phyloP scores from a whole-genome alignment of 2,888 invertebrate species.

The Tenthredo scrophulariae region DNA sequence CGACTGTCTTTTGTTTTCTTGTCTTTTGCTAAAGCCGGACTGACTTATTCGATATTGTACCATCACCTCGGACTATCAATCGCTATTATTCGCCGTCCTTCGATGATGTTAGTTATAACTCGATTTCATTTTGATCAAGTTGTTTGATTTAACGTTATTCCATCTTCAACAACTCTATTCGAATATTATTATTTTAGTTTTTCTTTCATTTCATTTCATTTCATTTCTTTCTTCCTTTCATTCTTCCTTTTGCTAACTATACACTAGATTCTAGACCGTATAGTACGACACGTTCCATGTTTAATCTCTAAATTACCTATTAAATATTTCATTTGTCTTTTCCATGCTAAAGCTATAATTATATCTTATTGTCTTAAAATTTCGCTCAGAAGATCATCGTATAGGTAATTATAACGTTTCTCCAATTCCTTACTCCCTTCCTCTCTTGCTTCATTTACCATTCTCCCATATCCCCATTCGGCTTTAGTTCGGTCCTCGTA shows the following conservation, averaged over 20 bases:
- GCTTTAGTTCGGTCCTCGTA: constrained; percentile 40
- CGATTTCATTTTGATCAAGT: constrained; percentile 43
- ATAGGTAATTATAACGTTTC: neutral
- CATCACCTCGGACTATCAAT: constrained; percentile 15
- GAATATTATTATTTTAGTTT: constrained; percentile 1
- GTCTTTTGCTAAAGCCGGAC: constrained; percentile 46
- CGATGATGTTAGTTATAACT: constrained; percentile 1
- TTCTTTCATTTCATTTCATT: neutral
- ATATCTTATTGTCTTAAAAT: constrained; percentile 54
- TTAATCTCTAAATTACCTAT: constrained; percentile 54
- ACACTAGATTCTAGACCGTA: constrained; percentile 65
- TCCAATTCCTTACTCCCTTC: constrained; percentile 1
- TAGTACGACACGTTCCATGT: constrained; percentile 58
- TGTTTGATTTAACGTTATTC: constrained; percentile 42
- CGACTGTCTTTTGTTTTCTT: constrained; percentile 51
- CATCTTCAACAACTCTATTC: constrained; percentile 15
- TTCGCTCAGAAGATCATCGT: constrained; percentile 38
- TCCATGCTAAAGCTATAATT: constrained; percentile 71
- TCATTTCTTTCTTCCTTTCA: neutral
- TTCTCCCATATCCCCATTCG: constrained; percentile 23
- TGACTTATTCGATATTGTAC: constrained; percentile 35
- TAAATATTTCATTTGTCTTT: constrained; percentile 72
- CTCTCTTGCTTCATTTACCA: constrained; percentile 48
- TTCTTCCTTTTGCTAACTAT: constrained; percentile 44
- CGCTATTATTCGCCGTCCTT: constrained; percentile 1